A percentile compares a stretch with the other conserved stretches of the same genome.
phyloP scores from a whole-genome alignment of 2,797 vertebrate genomes.

The Smutsia gigantea region DNA sequence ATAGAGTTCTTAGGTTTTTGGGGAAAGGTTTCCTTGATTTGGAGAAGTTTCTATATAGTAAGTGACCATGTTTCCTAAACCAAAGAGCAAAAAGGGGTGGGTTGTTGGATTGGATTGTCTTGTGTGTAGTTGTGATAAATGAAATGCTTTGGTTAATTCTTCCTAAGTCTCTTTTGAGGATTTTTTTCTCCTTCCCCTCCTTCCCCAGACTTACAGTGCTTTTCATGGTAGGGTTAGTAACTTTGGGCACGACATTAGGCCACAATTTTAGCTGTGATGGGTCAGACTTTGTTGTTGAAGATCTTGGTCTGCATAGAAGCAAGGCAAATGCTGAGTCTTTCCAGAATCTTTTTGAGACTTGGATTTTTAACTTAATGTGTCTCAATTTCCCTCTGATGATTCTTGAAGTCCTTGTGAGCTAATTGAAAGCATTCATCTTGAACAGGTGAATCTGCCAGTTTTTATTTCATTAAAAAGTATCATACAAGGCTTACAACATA shows the following conservation, averaged over 20 bases:
- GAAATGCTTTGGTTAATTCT: conserved; percentile 38
- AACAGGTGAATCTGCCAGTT: neutral
- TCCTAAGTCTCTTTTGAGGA: neutral
- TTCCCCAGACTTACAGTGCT: neutral
- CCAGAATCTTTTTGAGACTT: neutral
- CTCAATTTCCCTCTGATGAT: conserved; percentile 17
- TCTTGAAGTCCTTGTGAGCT: neutral
- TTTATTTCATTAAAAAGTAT: neutral
- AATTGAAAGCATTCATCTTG: neutral
- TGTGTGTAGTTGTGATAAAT: neutral
- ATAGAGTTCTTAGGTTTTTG: neutral
- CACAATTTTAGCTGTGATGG: neutral
- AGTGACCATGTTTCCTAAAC: conserved; percentile 1
- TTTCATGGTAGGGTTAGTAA: neutral
- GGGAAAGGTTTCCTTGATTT: neutral
- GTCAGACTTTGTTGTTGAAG: neutral
- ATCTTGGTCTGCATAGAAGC: neutral
- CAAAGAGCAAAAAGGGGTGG: neutral
- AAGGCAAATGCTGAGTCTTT: neutral
- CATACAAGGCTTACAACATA: neutral
- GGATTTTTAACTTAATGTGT: neutral
- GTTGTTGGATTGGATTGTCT: neutral
- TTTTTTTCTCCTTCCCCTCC: neutral
- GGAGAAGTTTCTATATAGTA: neutral
- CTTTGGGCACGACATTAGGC: neutral